Evolutionary conservation across 2,888 invertebrate species (phyloP).

Genomic region (Pilophorus perplexus): DNA sequence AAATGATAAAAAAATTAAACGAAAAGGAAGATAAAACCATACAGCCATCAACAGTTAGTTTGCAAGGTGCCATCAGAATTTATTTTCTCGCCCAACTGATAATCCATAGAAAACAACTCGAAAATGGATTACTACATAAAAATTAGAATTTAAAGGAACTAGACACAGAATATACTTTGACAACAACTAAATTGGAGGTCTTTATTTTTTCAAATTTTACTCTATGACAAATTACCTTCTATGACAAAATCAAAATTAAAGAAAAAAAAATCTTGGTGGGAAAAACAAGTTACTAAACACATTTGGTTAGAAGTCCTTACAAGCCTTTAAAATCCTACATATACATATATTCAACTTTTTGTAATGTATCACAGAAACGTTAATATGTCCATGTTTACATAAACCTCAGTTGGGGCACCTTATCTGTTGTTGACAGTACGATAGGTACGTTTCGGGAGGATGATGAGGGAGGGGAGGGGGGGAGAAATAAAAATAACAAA

Average conservation of each 20-base stretch:
- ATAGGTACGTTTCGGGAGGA: not conserved
- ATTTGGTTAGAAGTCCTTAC: conserved; percentile 15
- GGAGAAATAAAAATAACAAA: no score
- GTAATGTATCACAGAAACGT: conserved; percentile 41
- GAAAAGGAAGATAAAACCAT: no score
- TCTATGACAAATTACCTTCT: not conserved
- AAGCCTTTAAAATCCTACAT: conserved; percentile 32
- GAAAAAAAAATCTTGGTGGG: not conserved
- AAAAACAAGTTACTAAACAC: conserved; percentile 5
- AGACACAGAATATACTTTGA: conserved; percentile 36
- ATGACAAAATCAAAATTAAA: conserved; percentile 1
- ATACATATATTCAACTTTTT: conserved; percentile 40
- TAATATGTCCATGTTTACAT: conserved; percentile 29
- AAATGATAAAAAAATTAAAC: no score
- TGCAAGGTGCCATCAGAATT: conserved; percentile 24
- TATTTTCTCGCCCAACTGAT: not conserved
- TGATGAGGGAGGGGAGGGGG: not conserved
- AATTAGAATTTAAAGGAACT: conserved; percentile 32
- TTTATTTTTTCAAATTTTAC: not conserved
- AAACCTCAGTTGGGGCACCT: conserved; percentile 36
- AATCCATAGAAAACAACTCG: not conserved
- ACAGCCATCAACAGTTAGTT: conserved; percentile 20
- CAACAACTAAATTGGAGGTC: conserved; percentile 12
- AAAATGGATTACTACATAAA: conserved; percentile 24
- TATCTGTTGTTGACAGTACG: conserved; percentile 15